Conservation (phyloP, 2,888 invertebrate genomes). For the Melanophora roralis region DNA sequence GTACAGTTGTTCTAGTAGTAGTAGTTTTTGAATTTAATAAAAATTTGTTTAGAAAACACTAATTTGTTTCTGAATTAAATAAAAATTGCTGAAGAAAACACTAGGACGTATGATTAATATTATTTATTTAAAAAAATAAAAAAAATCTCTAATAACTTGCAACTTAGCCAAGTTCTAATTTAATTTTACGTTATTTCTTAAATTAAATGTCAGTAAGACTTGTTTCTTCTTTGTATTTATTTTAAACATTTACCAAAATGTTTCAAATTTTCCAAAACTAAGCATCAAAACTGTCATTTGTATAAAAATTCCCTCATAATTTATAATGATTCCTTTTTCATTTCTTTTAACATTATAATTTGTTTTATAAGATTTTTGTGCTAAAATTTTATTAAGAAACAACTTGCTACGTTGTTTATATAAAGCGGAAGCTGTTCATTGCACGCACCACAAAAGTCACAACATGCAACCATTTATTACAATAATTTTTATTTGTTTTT, state of each 20-base stretch:
- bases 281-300: too few relatives aligned
- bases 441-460: constrained; percentile 58
- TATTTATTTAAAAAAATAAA: neutral
- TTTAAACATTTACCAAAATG: too few relatives aligned
- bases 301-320: neutral
- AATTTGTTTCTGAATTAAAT: too few relatives aligned
- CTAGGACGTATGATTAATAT: constrained; percentile 5
- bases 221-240: too few relatives aligned
- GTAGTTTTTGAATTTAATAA: too few relatives aligned
- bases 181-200: too few relatives aligned
- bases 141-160: neutral
- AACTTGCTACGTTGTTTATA: neutral
- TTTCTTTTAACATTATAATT: constrained; percentile 9
- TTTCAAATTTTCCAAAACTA: too few relatives aligned
- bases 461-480: constrained; percentile 50
- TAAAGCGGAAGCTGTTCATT: constrained; percentile 51
- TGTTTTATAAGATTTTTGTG: neutral
- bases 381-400: neutral
- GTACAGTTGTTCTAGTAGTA: too few relatives aligned
- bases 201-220: too few relatives aligned
- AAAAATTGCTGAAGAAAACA: too few relatives aligned
- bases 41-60: too few relatives aligned
- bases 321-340: neutral
- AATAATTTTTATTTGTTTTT: neutral
- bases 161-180: too few relatives aligned